Evolutionary conservation across 2,113 vertebrate genomes (phyloP).

Genomic region (Antennarius striatus): DNA sequence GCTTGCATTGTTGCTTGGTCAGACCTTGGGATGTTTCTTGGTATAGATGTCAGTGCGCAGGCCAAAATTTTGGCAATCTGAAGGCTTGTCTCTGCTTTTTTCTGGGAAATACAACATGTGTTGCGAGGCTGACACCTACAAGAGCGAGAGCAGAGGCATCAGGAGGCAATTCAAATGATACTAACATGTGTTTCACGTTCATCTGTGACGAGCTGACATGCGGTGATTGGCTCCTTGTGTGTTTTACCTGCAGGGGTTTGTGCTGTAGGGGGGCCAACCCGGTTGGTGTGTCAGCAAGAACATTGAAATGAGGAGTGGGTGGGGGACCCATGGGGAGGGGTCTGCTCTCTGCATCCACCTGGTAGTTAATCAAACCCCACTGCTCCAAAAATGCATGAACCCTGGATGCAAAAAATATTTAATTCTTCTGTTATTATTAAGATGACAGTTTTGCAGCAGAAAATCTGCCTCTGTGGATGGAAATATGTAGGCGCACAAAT

Average conservation of each 20-base stretch:
- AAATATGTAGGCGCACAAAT: conserved; percentile 3
- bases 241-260: conserved; percentile 88
- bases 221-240: neutral
- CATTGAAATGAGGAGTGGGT: conserved; percentile 96
- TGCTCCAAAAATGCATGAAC: conserved; percentile 97
- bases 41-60: conserved; percentile 93
- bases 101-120: conserved; percentile 97
- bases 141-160: conserved; percentile 1
- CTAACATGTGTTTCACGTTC: neutral
- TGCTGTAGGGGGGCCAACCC: conserved; percentile 92
- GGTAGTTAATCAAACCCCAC: conserved; percentile 98
- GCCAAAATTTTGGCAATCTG: conserved; percentile 94
- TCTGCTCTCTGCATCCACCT: conserved; percentile 95
- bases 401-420: conserved; percentile 67
- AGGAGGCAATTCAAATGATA: neutral
- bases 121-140: conserved; percentile 91
- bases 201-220: neutral
- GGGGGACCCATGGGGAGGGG: conserved; percentile 97
- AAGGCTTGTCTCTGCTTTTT: conserved; percentile 90
- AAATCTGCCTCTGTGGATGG: neutral
- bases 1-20: neutral
- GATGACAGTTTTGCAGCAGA: neutral
- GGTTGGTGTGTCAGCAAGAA: conserved; percentile 87
- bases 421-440: neutral
- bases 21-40: conserved; percentile 95